Conservation (phyloP, 2,113 vertebrate genomes). For the Scophthalmus maximus region DNA sequence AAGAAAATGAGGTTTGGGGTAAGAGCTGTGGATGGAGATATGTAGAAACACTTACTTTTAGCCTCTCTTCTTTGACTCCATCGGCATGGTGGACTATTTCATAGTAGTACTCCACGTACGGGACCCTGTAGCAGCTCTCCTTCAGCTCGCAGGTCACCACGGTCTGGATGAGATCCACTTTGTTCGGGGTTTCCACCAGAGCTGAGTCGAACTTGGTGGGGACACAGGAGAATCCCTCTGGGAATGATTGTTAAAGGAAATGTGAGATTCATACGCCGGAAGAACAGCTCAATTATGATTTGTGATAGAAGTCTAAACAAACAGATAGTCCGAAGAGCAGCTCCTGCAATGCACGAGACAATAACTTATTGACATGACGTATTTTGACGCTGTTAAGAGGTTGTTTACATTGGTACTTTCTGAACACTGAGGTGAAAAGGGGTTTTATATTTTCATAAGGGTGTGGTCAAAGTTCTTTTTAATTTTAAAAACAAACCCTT, state of each 20-base stretch:
- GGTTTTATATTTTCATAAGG: neutral
- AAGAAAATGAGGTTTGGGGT: neutral
- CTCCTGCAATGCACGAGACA: neutral
- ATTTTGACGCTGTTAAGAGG: neutral
- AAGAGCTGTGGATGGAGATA: neutral
- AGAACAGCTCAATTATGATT: neutral
- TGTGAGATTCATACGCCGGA: neutral
- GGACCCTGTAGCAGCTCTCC: conserved; percentile 77
- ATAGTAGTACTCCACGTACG: conserved; percentile 81
- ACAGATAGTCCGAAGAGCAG: neutral
- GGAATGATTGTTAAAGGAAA: neutral
- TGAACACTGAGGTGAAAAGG: neutral
- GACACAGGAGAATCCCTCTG: conserved; percentile 82
- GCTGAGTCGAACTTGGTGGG: conserved; percentile 82
- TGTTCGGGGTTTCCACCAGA: conserved; percentile 78
- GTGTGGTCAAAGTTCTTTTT: neutral
- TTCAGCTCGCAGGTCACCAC: conserved; percentile 79
- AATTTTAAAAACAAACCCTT: neutral
- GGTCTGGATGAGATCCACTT: conserved; percentile 73
- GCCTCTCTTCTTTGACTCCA: conserved; percentile 75
- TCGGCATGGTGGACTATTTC: conserved; percentile 69
- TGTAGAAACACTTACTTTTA: conserved; percentile 72
- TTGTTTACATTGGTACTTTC: neutral
- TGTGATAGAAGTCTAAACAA: conserved; percentile 7
- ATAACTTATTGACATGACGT: too few species aligned